Evolutionary conservation across 2,113 vertebrate species (phyloP).

Genomic region (Carassius carassius): DNA sequence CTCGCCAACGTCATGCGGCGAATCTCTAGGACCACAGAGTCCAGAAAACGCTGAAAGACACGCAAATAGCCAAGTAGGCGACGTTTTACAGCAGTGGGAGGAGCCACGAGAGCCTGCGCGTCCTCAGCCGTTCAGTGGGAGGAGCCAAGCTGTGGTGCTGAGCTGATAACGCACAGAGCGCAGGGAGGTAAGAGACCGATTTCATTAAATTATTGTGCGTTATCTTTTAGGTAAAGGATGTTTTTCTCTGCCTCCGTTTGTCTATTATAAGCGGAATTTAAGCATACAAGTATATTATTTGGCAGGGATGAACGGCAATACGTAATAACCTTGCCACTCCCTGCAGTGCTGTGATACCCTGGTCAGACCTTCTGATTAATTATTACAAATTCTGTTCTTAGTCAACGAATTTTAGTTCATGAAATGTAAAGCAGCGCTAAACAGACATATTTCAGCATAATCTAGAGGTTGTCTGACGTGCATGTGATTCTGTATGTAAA

Average conservation of each 20-base stretch:
- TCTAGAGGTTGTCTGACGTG: background rate
- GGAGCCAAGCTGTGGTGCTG: slow-evolving; percentile 71
- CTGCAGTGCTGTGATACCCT: slow-evolving; percentile 71
- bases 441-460: background rate
- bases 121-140: slow-evolving; percentile 69
- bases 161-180: slow-evolving; percentile 65
- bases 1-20: slow-evolving; percentile 57
- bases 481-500: background rate
- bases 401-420: background rate
- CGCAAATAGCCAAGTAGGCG: slow-evolving; percentile 36
- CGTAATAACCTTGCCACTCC: slow-evolving; percentile 77
- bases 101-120: slow-evolving; percentile 60
- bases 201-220: slow-evolving; percentile 62
- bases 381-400: slow-evolving; percentile 45
- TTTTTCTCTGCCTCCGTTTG: background rate
- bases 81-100: slow-evolving; percentile 59
- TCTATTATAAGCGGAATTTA: background rate
- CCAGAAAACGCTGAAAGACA: slow-evolving; percentile 29
- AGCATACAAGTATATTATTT: background rate
- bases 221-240: background rate
- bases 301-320: background rate
- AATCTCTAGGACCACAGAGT: slow-evolving; percentile 36
- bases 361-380: slow-evolving; percentile 58
- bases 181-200: slow-evolving; percentile 75
- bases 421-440: background rate